Conservation (phyloP, 2,888 invertebrate genomes). For the Cantharis flavilabris region DNA sequence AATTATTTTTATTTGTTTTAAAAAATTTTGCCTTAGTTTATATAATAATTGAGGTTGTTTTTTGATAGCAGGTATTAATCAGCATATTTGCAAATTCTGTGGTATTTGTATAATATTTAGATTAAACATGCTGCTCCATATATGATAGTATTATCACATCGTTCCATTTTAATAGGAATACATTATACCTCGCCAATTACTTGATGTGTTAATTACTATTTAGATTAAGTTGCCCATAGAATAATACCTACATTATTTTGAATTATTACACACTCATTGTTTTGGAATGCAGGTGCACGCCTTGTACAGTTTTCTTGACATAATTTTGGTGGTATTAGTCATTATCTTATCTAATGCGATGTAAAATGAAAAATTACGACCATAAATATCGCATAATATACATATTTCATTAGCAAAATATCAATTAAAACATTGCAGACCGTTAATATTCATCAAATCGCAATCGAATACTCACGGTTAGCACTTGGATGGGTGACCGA, state of each 20-base stretch:
- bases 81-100: background rate
- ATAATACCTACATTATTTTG: background rate
- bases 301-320: background rate
- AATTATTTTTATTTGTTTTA: background rate
- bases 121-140: no score
- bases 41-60: background rate
- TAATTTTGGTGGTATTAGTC: background rate
- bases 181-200: background rate
- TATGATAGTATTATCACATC: background rate
- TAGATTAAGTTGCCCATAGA: background rate
- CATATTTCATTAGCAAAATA: background rate
- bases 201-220: background rate
- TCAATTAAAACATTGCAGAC: background rate
- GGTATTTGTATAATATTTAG: background rate
- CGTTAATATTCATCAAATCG: background rate
- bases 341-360: slow-evolving; percentile 3
- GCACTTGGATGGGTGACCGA: no score
- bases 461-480: no score
- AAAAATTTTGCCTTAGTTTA: background rate
- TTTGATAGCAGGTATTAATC: background rate
- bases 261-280: background rate
- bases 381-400: background rate
- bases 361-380: background rate
- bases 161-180: background rate
- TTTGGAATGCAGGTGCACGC: slow-evolving; percentile 3